Base-by-base conservation (phyloP, 1,140 invertebrate genomes). In the Aphelinus certus region DNA sequence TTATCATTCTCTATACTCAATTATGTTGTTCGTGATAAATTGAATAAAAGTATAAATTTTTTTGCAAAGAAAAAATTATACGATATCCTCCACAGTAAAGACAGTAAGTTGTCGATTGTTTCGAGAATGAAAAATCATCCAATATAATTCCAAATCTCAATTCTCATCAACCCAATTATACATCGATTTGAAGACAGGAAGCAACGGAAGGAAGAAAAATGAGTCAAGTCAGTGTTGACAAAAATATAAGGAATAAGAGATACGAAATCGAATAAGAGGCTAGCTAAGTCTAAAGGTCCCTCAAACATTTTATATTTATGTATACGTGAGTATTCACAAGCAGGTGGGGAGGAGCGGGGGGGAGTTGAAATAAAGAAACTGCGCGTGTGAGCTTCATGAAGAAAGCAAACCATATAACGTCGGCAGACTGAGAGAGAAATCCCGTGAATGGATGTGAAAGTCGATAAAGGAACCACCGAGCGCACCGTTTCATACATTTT, bases 401-500 rank as follows among this genome's bases (percentile, higher is more conserved):
- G 49, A 66, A 66, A 51, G 49, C 64, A 26, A 26, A 26, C 26
- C 26, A 26, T 26, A 26, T 26, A 26, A 26, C 26, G 26, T 26
- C 26, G 26, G 26, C 26, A 26, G 26, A 26, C 26, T 51, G 61
- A 47, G 26, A 70, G 67, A 61, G 67, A 60, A 42, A 70, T 70
- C 67, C n/a, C 7, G 67, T 9, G 46, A 63, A 63, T 70, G 57
- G 67, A 70, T 61, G 67, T 70, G 57, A 70, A 70, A 70, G 57
- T 43, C 47, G 47, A 60, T 56, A 57, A 70, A 70, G 67, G 61
- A 70, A 70, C 26, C 46, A 49, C 7, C 7, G 57, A 26, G 26
- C 26, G 26, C 26, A 26, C 7, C 10, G 6, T 61, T 43, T 0
- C 56, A 26, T 26, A 26, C 26, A 26, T 47, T 48, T 61, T 70